Evolutionary conservation across 1,140 invertebrate genomes (phyloP).

Genomic region (Megalonaias nervosa): DNA sequence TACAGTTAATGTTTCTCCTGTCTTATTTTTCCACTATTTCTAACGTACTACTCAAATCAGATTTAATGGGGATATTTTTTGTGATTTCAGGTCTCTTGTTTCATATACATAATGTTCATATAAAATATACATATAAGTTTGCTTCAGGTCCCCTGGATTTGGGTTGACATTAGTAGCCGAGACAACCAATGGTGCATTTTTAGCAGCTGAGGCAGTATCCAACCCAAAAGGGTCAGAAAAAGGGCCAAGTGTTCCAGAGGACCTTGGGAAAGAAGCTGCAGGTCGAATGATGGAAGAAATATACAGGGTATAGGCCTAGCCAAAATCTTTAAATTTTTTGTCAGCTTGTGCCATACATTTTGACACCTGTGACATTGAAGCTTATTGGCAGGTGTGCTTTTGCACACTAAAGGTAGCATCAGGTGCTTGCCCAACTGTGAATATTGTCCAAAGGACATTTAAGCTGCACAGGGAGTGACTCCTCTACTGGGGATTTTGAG

Average conservation of each 20-base stretch:
- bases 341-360: neutral
- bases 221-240: conserved; percentile 71
- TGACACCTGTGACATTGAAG: neutral
- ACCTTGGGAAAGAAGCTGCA: conserved; percentile 89
- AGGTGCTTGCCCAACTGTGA: too few species aligned
- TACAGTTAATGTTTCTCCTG: too few species aligned
- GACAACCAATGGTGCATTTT: conserved; percentile 89
- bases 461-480: too few species aligned
- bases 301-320: conserved; percentile 74
- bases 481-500: too few species aligned
- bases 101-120: too few species aligned
- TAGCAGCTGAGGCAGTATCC: conserved; percentile 74
- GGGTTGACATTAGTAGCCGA: conserved; percentile 93
- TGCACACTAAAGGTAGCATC: too few species aligned
- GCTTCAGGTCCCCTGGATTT: conserved; percentile 80
- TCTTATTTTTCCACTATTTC: too few species aligned
- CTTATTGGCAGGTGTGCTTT: too few species aligned
- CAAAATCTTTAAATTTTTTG: neutral
- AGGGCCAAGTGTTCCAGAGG: conserved; percentile 83
- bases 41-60: too few species aligned
- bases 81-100: too few species aligned
- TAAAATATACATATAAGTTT: neutral
- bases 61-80: too few species aligned
- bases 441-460: too few species aligned
- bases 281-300: conserved; percentile 91